Conservation (phyloP, 2,797 vertebrate species). For the Gambusia yucatana region DNA sequence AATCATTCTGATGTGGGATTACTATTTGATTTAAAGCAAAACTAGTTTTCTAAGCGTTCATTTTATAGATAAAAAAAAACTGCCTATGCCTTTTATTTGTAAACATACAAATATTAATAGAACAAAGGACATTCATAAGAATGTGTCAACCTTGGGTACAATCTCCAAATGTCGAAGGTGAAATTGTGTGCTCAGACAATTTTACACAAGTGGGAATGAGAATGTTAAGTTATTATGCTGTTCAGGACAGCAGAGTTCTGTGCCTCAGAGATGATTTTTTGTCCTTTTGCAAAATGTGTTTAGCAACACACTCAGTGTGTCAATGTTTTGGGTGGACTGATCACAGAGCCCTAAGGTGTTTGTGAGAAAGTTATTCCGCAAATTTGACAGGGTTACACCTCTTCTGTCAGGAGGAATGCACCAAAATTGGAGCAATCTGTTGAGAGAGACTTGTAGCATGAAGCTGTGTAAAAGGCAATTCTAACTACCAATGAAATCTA, state of each 20-base stretch:
- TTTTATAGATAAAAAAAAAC: not conserved
- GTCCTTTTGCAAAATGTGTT: not conserved
- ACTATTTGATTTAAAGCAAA: slow-evolving; percentile 8
- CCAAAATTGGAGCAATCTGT: not conserved
- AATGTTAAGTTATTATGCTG: not conserved
- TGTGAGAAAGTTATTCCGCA: not conserved
- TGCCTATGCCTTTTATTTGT: not conserved
- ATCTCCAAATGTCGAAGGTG: not conserved
- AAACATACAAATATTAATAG: not conserved
- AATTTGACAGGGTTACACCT: not conserved
- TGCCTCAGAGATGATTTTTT: not conserved
- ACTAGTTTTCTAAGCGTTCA: not conserved
- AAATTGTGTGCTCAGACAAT: not conserved
- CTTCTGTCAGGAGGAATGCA: not conserved
- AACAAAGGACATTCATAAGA: not conserved
- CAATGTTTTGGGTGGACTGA: not conserved
- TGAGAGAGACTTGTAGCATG: not conserved
- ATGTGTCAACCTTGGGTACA: not conserved
- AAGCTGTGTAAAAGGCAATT: not conserved
- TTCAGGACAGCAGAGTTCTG: not conserved
- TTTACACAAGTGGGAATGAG: not conserved
- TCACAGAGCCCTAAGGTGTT: not conserved
- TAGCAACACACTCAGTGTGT: not conserved
- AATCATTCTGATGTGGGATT: not conserved
- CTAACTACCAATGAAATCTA: not conserved